These are phyloP conservation scores for Melanerpes formicivorus DNA, from an alignment of 2,113 vertebrate species.

Conservation along the genomic window DNA sequence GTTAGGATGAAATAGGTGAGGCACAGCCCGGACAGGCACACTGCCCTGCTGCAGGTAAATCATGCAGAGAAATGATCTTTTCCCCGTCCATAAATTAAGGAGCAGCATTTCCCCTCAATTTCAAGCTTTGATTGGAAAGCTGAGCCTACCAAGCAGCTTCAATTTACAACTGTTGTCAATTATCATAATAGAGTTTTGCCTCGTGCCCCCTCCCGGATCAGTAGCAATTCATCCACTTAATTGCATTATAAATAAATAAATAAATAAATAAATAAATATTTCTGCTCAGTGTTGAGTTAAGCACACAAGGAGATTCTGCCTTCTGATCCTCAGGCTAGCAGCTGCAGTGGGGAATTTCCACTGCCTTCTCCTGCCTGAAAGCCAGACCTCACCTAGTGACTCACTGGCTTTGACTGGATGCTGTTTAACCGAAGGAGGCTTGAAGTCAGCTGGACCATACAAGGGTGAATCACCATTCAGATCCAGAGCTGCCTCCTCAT, in stretches of 20 bases:
- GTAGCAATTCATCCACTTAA: conserved; percentile 37
- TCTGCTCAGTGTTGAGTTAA: not conserved
- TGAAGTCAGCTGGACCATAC: not conserved
- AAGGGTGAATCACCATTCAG: conserved; percentile 10
- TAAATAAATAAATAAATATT: not conserved
- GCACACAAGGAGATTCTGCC: not conserved
- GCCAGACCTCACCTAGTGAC: not conserved
- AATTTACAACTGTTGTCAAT: not conserved
- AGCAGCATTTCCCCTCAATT: not conserved
- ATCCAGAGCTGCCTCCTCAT: not conserved
- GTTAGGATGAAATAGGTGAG: not conserved
- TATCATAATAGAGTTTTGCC: conserved; percentile 3
- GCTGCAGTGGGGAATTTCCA: conserved; percentile 15
- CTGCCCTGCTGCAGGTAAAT: not conserved
- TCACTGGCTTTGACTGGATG: not conserved
- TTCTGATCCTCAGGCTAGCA: not conserved
- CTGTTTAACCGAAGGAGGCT: not conserved
- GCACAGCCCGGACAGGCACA: not conserved
- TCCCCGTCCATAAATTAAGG: not conserved
- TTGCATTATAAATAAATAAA: not conserved
- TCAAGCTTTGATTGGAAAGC: not conserved
- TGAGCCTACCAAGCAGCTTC: not conserved
- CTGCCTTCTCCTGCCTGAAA: not conserved
- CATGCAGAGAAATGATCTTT: not conserved
- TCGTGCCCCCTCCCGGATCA: not conserved